Conservation (phyloP, 1,140 invertebrate species). For the Bombus superbus region DNA sequence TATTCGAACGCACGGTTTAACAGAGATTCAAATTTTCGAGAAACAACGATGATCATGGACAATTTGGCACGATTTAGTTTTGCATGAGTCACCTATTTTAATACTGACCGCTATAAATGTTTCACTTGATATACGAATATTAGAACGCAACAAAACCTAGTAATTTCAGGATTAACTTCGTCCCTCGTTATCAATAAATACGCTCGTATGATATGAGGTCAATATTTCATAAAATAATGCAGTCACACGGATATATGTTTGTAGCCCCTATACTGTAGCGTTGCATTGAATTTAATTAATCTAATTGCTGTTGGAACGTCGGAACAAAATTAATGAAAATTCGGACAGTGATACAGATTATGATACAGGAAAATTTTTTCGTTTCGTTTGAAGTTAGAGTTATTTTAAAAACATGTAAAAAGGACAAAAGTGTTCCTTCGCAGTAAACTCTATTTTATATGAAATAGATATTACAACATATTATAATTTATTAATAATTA, state of each 20-base stretch:
- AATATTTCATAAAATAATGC: not conserved
- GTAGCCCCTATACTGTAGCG: not conserved
- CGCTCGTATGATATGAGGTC: not conserved
- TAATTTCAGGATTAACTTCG: not conserved
- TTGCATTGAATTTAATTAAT: not conserved
- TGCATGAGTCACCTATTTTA: not conserved
- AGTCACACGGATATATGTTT: not conserved
- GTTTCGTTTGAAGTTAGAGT: no score
- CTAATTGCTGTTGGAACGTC: not conserved
- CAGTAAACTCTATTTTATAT: not conserved
- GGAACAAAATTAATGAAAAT: not conserved
- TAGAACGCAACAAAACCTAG: not conserved
- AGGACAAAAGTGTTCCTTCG: no score
- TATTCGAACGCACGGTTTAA: not conserved
- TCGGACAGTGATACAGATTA: not conserved
- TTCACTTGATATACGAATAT: not conserved
- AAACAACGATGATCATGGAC: not conserved
- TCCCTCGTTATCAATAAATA: not conserved
- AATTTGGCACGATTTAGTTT: not conserved
- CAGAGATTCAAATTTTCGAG: not conserved
- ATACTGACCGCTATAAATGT: not conserved
- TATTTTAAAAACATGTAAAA: no score
- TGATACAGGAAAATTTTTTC: no score
- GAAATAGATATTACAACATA: no score
- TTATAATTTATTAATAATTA: no score